phyloP scores from a whole-genome alignment of 2,113 vertebrate genomes.

The Paratilapia polleni region DNA sequence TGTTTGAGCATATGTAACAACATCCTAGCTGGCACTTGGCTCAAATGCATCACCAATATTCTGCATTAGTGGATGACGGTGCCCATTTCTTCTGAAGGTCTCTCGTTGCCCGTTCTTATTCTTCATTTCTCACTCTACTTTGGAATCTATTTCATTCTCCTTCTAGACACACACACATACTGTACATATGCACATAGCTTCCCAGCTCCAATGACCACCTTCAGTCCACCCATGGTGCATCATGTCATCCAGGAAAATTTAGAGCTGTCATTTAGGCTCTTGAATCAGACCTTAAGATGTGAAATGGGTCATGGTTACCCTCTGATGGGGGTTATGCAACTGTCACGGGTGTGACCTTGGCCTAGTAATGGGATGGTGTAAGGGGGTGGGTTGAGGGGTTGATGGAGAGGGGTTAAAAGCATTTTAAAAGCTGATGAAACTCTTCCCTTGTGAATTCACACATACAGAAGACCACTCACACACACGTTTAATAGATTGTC shows the following conservation, averaged over 20 bases:
- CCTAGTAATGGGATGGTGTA: constrained; percentile 56
- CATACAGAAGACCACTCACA: neutral
- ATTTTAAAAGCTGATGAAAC: constrained; percentile 56
- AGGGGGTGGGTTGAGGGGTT: constrained; percentile 5
- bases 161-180: neutral
- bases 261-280: constrained; percentile 60
- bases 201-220: constrained; percentile 23
- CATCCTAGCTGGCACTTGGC: constrained; percentile 24
- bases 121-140: neutral
- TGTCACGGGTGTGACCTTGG: constrained; percentile 72
- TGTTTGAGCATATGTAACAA: constrained; percentile 39
- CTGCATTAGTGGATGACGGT: constrained; percentile 12
- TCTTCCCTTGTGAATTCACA: constrained; percentile 25
- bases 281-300: constrained; percentile 62
- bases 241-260: constrained; percentile 65
- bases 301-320: constrained; percentile 60
- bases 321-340: constrained; percentile 70
- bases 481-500: neutral
- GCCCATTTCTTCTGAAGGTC: constrained; percentile 25
- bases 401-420: constrained; percentile 55
- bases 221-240: constrained; percentile 20
- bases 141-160: neutral
- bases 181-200: constrained; percentile 17
- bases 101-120: constrained; percentile 13
- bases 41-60: constrained; percentile 44